Conservation (phyloP, 2,888 invertebrate species). For the Pyrochroa serraticornis region DNA sequence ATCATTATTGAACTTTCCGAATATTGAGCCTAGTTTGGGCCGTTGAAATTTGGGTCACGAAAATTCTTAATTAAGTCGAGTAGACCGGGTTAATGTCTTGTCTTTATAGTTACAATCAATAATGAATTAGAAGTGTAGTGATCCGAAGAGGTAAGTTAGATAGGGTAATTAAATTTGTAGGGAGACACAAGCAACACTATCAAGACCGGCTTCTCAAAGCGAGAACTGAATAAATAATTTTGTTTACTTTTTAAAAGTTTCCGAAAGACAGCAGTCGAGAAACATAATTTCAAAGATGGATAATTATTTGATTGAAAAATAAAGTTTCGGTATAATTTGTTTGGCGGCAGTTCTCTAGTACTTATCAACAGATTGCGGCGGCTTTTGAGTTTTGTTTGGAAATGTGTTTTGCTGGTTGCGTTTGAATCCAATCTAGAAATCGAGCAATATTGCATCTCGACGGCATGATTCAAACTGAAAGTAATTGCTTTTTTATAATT, state of each 20-base stretch:
- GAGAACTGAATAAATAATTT: conserved; percentile 10
- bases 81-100: conserved; percentile 20
- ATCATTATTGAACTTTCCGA: conserved; percentile 5
- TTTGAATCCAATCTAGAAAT: too few species aligned
- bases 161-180: conserved; percentile 12
- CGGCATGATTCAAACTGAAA: too few species aligned
- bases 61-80: conserved; percentile 16
- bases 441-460: too few species aligned
- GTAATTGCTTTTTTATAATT: too few species aligned
- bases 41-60: conserved; percentile 11
- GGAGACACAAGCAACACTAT: conserved; percentile 12
- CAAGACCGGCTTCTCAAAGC: neutral
- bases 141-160: conserved; percentile 17
- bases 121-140: conserved; percentile 19
- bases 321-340: too few species aligned
- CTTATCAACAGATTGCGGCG: too few species aligned
- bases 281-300: too few species aligned
- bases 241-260: neutral
- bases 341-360: too few species aligned
- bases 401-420: too few species aligned
- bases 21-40: neutral
- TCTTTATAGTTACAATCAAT: conserved; percentile 23
- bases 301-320: too few species aligned
- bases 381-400: too few species aligned
- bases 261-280: too few species aligned